Percentiles rank a stretch among this genome's conserved stretches.
Conservation (phyloP, 1,140 invertebrate species). For the Ganaspis sp. region DNA sequence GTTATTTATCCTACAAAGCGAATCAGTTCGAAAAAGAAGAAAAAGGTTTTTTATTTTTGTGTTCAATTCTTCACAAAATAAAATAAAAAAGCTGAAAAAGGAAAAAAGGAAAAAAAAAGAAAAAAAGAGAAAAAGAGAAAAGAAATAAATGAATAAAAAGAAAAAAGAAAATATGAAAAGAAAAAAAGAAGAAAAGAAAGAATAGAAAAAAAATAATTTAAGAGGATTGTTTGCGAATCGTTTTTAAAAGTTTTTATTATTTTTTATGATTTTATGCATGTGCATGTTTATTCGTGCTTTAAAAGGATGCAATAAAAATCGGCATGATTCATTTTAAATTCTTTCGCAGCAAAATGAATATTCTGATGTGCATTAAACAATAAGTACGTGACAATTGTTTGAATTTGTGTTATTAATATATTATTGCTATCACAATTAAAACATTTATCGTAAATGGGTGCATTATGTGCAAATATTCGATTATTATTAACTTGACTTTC, state of each 20-base stretch:
- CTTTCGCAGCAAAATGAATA: slow-evolving; percentile 31
- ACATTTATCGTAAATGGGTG: background rate
- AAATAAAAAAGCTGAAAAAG: no score
- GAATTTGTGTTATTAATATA: background rate
- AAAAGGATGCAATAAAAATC: background rate
- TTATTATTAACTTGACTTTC: background rate
- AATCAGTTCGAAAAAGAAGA: background rate
- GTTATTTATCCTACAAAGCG: background rate
- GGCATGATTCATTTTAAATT: slow-evolving; percentile 40
- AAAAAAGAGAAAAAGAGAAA: no score
- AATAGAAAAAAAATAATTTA: no score
- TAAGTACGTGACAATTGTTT: slow-evolving; percentile 50
- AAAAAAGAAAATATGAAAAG: no score
- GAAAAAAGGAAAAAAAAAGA: no score
- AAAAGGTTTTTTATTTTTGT: background rate
- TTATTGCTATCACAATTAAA: background rate
- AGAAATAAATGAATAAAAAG: no score
- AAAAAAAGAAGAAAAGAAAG: no score
- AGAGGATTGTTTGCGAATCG: no score
- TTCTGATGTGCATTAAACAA: slow-evolving; percentile 47
- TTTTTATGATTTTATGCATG: background rate
- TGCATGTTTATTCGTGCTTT: background rate
- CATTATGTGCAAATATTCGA: slow-evolving; percentile 1
- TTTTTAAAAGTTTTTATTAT: background rate
- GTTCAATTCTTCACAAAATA: background rate